phyloP scores from a whole-genome alignment of 2,888 invertebrate species.

The Odontothrips loti region DNA sequence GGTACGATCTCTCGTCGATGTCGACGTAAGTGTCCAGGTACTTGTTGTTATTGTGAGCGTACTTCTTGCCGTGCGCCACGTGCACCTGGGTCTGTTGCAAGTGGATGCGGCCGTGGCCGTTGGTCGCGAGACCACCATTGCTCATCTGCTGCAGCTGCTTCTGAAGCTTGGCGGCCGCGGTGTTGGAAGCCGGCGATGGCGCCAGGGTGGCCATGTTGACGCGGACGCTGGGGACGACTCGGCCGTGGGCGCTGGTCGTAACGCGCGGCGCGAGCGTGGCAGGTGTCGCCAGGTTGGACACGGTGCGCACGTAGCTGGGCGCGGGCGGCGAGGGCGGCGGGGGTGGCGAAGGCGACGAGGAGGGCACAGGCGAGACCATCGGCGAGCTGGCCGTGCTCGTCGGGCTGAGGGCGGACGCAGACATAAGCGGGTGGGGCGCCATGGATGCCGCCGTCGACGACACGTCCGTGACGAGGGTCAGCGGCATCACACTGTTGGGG shows the following conservation, averaged over 20 bases:
- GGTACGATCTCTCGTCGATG: conserved; percentile 52
- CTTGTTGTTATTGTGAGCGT: conserved; percentile 45
- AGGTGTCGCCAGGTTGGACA: not conserved
- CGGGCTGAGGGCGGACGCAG: conserved; percentile 33
- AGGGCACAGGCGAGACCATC: conserved; percentile 44
- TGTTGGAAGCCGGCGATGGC: not conserved
- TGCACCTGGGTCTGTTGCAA: conserved; percentile 42
- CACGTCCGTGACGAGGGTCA: too few species aligned
- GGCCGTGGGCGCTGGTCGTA: not conserved
- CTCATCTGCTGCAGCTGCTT: conserved; percentile 39
- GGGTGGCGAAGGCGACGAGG: conserved; percentile 49
- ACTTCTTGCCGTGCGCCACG: conserved; percentile 44
- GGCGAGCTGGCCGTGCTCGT: conserved; percentile 13
- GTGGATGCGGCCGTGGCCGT: conserved; percentile 44
- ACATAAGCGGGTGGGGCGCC: conserved; percentile 28
- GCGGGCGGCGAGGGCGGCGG: not conserved
- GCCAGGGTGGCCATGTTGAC: not conserved
- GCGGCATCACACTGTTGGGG: conserved; percentile 85
- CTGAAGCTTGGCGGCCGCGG: conserved; percentile 30
- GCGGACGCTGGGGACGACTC: not conserved
- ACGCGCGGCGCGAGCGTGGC: conserved; percentile 2
- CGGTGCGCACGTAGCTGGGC: conserved; percentile 7
- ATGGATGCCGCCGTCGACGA: conserved; percentile 35
- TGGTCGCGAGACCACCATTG: conserved; percentile 42
- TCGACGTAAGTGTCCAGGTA: conserved; percentile 52